Percentiles rank a stretch among this genome's conserved stretches.
Evolutionary conservation across 2,797 vertebrate genomes (phyloP).

Genomic region (Amblyopsis hoosieri): DNA sequence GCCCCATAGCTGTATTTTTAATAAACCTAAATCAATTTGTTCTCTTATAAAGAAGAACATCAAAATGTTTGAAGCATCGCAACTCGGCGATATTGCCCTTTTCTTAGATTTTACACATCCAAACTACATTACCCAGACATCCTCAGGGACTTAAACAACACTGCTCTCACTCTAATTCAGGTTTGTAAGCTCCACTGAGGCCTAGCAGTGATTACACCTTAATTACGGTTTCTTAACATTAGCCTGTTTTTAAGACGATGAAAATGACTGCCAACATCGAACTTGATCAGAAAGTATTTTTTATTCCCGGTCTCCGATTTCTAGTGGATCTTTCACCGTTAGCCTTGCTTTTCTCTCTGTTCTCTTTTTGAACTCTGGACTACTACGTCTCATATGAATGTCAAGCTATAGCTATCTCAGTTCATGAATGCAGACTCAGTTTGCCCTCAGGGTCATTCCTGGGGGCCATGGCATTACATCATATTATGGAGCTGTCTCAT

Average conservation of each 20-base stretch:
- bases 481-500: no score
- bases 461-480: no score
- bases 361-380: constrained; percentile 44
- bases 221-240: constrained; percentile 31
- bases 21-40: constrained; percentile 34
- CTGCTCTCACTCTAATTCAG: constrained; percentile 94
- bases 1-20: constrained; percentile 35
- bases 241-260: constrained; percentile 27
- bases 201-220: constrained; percentile 86
- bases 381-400: constrained; percentile 8
- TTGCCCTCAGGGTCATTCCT: no score
- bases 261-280: constrained; percentile 32
- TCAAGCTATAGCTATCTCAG: no score
- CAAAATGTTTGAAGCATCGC: constrained; percentile 28
- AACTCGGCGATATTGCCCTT: constrained; percentile 31
- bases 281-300: constrained; percentile 11
- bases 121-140: constrained; percentile 69
- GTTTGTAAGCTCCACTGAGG: constrained; percentile 92
- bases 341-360: constrained; percentile 18
- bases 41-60: constrained; percentile 29
- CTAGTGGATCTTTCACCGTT: constrained; percentile 25
- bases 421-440: no score
- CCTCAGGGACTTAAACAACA: constrained; percentile 96
- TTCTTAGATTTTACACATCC: constrained; percentile 36
- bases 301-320: constrained; percentile 21